Evolutionary conservation across 1,140 invertebrate species (phyloP).

Genomic region (Lepidotrigona ventralis): DNA sequence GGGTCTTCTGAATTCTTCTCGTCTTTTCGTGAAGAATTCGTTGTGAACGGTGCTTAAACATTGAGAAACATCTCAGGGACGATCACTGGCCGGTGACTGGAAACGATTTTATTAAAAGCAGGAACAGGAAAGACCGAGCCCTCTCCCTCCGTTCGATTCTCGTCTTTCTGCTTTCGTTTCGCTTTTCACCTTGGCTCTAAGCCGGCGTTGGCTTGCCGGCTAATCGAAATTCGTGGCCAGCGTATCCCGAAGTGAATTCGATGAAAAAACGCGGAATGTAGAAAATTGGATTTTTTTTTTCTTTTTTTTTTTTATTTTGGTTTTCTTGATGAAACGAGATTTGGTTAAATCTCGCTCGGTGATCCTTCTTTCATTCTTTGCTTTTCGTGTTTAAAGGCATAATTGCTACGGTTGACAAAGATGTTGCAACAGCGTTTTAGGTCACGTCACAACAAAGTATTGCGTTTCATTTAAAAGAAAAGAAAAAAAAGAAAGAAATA

Average conservation of each 20-base stretch:
- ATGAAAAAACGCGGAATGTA: background rate
- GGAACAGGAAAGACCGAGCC: background rate
- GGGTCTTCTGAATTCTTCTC: too few relatives aligned
- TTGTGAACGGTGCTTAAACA: background rate
- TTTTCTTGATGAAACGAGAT: too few relatives aligned
- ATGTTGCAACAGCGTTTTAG: background rate
- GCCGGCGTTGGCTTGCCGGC: background rate
- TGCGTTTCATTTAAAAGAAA: background rate
- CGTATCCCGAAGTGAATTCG: too few relatives aligned
- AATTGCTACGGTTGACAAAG: background rate
- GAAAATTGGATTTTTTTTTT: background rate
- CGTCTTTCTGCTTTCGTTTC: background rate
- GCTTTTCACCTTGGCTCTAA: background rate
- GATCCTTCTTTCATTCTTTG: background rate
- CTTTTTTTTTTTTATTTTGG: too few relatives aligned
- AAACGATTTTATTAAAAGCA: conserved; percentile 5
- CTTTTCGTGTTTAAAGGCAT: background rate
- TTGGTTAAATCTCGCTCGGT: background rate
- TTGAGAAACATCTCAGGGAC: conserved; percentile 16
- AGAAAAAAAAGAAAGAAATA: background rate
- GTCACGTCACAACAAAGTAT: too few relatives aligned
- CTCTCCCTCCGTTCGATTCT: background rate
- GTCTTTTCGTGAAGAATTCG: too few relatives aligned
- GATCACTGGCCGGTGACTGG: background rate
- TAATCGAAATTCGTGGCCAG: background rate